phyloP scores from a whole-genome alignment of 2,113 vertebrate species.

The Vireo altiloquus region DNA sequence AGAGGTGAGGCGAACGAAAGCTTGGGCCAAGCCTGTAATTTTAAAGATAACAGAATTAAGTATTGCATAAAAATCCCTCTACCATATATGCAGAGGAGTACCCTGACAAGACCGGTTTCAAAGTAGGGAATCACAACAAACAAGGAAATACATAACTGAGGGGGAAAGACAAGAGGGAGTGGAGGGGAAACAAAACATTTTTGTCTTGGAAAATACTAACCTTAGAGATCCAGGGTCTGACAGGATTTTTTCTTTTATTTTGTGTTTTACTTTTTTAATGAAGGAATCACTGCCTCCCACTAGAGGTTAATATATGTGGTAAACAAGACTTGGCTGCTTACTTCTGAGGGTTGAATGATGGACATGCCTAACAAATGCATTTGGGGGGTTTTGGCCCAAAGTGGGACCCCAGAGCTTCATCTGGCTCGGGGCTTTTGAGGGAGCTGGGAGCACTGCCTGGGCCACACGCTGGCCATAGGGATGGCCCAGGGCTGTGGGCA shows the following conservation, averaged over 20 bases:
- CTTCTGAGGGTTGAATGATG: background rate
- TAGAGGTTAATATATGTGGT: background rate
- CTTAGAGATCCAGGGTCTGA: background rate
- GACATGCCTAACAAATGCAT: background rate
- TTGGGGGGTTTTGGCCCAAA: accelerated
- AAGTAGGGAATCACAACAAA: background rate
- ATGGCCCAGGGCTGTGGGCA: accelerated
- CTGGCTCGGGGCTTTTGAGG: background rate
- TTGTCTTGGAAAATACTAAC: background rate
- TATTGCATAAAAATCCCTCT: background rate
- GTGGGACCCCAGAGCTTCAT: accelerated
- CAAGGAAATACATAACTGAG: background rate
- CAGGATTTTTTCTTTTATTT: background rate
- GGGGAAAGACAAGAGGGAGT: background rate
- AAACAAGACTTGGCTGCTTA: background rate
- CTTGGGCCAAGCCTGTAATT: background rate
- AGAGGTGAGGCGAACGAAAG: background rate
- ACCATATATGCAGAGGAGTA: background rate
- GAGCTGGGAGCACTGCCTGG: accelerated
- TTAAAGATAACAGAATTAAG: background rate
- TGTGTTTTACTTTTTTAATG: background rate
- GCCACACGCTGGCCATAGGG: accelerated
- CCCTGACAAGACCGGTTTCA: background rate
- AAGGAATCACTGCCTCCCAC: background rate
- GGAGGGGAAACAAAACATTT: background rate